phyloP scores from a whole-genome alignment of 1,140 invertebrate species.

The Hyposmocoma kahamanoa region DNA sequence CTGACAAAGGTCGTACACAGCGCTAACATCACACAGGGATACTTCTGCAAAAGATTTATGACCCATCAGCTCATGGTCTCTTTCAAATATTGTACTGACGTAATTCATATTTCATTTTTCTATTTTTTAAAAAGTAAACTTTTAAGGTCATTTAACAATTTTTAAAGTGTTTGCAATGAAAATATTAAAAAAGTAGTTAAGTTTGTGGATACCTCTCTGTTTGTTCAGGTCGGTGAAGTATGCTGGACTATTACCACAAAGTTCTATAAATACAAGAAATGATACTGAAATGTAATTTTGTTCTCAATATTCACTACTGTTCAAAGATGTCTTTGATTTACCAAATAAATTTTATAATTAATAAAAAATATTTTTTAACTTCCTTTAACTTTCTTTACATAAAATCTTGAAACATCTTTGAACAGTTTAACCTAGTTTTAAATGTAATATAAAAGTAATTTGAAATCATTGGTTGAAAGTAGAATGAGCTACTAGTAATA shows the following conservation, averaged over 20 bases:
- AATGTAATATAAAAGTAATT: too few species aligned
- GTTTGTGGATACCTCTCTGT: constrained; percentile 72
- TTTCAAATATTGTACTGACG: constrained; percentile 29
- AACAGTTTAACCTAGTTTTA: constrained; percentile 25
- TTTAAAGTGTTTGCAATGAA: not conserved
- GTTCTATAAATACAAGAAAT: constrained; percentile 76
- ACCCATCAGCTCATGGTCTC: constrained; percentile 68
- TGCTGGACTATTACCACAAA: constrained; percentile 75
- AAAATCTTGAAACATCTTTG: constrained; percentile 32
- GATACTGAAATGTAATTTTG: constrained; percentile 68
- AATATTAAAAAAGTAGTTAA: constrained; percentile 40
- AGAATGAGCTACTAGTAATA: too few species aligned
- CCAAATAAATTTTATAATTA: not conserved
- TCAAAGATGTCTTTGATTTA: constrained; percentile 60
- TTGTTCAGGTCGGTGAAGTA: constrained; percentile 73
- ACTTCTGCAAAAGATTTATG: constrained; percentile 75
- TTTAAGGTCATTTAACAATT: not conserved
- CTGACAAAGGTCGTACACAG: constrained; percentile 71
- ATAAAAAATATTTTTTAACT: constrained; percentile 7
- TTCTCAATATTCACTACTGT: constrained; percentile 41
- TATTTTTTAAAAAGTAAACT: not conserved
- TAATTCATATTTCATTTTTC: not conserved
- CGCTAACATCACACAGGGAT: constrained; percentile 73
- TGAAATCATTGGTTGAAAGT: too few species aligned
- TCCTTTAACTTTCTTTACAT: too few species aligned